Conservation (phyloP, 2,888 invertebrate genomes). For the Aradus depressus region DNA sequence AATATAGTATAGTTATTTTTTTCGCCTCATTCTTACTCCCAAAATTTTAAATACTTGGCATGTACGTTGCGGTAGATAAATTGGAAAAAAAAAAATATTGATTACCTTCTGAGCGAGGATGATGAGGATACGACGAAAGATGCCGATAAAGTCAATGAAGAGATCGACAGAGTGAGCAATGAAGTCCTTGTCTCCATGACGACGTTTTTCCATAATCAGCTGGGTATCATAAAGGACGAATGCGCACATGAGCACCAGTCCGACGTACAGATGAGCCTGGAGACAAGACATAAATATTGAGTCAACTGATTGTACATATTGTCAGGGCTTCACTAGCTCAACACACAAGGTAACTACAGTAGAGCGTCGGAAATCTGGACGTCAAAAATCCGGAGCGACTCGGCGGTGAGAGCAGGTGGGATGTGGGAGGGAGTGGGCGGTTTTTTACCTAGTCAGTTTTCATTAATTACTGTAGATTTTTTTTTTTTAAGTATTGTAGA, state of each 20-base stretch:
- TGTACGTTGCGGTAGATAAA: too few species aligned
- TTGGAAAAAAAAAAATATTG: too few species aligned
- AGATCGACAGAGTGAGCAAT: constrained; percentile 84
- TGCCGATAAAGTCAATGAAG: constrained; percentile 87
- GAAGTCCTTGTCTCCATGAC: constrained; percentile 84
- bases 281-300: constrained; percentile 29
- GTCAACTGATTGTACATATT: neutral
- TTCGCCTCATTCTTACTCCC: too few species aligned
- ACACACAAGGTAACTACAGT: neutral
- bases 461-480: too few species aligned
- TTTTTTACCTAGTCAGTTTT: too few species aligned
- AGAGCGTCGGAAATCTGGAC: too few species aligned
- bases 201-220: constrained; percentile 83
- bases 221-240: constrained; percentile 98
- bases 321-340: neutral
- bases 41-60: too few species aligned
- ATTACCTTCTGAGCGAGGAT: constrained; percentile 80
- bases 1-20: too few species aligned
- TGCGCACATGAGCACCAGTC: constrained; percentile 82
- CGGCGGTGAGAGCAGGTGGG: too few species aligned
- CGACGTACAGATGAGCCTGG: constrained; percentile 74
- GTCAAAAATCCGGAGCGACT: too few species aligned
- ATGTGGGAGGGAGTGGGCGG: too few species aligned
- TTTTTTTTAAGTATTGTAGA: too few species aligned
- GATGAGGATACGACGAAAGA: constrained; percentile 84